Evolutionary conservation across 64 coral and sea anemone species (phyloP).

Genomic region (Exaiptasia diaphana): DNA sequence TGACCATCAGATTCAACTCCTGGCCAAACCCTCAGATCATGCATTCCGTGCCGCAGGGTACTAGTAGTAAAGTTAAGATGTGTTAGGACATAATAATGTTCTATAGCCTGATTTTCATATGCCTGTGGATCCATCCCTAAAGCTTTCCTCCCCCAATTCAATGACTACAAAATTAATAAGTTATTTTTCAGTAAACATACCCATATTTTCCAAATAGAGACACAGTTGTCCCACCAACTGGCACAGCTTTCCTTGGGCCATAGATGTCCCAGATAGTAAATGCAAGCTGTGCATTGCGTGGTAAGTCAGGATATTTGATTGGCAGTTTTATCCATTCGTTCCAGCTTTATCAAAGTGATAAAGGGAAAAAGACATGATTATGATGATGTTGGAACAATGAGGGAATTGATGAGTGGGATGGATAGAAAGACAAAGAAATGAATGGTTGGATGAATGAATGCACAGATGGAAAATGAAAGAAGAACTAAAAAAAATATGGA

Average conservation of each 20-base stretch:
- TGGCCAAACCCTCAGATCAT: slow-evolving; percentile 93
- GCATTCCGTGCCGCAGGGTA: slow-evolving; percentile 90
- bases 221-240: slow-evolving; percentile 93
- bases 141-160: background rate
- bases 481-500: no score
- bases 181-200: slow-evolving; percentile 36
- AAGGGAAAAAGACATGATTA: background rate
- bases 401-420: no score
- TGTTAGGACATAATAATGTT: no score
- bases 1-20: slow-evolving; percentile 83
- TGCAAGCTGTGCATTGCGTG: slow-evolving; percentile 83
- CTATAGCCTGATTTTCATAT: background rate
- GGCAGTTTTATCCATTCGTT: slow-evolving; percentile 98
- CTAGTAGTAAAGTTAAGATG: slow-evolving; percentile 20
- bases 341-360: slow-evolving; percentile 84
- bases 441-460: no score
- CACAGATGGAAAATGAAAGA: no score
- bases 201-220: slow-evolving; percentile 97
- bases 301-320: slow-evolving; percentile 86
- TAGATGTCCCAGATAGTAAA: slow-evolving; percentile 98
- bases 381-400: no score
- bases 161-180: no score
- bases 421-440: no score
- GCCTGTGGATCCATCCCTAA: background rate
- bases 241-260: slow-evolving; percentile 83